Evolutionary conservation across 2,113 vertebrate genomes (phyloP), one percentile per base, ranked within the genome.

Genomic region (Sturnus vulgaris): DNA sequence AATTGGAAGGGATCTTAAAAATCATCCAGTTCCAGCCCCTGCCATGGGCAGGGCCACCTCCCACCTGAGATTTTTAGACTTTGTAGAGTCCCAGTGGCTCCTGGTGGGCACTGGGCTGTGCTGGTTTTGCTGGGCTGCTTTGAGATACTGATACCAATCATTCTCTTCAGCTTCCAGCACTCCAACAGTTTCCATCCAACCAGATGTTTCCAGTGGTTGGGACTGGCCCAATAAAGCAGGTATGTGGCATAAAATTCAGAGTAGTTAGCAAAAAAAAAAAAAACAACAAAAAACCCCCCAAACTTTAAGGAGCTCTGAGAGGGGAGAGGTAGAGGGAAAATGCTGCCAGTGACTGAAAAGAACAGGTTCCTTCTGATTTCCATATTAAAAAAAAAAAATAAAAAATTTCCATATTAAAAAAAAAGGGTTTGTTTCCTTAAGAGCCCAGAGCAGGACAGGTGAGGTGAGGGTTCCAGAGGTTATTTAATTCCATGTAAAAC

Each of bases 151-250:
- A 91, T 6, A 21, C 4, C 37, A 42, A 49, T 28, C 17, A 1
- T 90, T 94, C 93, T 81, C 47, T 33, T n/a, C 82, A 97, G 95
- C 98, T 40, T 98, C 99, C 3, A 95, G 97, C 92, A 98, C 98
- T 28, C 98, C 99, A 42, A 98, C 98, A 0, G 99, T 99, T 93
- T 99, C 99, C 95, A 98, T 99, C 96, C 99, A 99, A 82, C 98
- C 98, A 92, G 99, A 99, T 83, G 95, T 99, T 93, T 98, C 98
- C 92, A 96, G 98, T 94, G 97, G 98, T 17, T 99, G 99, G 99
- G 99, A 99, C 91, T 99, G 99, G 99, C 98, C 98, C 55, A 75
- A 72, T 92, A 99, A 98, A 97, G 86, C 98, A 97, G 98, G 98
- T 98, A 95, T 2, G 93, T 93, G 27, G 13, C 27, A 15, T 21